These are phyloP conservation scores for Drosophila emarginata DNA, from an alignment of 2,888 invertebrate genomes.

Conservation along the genomic window DNA sequence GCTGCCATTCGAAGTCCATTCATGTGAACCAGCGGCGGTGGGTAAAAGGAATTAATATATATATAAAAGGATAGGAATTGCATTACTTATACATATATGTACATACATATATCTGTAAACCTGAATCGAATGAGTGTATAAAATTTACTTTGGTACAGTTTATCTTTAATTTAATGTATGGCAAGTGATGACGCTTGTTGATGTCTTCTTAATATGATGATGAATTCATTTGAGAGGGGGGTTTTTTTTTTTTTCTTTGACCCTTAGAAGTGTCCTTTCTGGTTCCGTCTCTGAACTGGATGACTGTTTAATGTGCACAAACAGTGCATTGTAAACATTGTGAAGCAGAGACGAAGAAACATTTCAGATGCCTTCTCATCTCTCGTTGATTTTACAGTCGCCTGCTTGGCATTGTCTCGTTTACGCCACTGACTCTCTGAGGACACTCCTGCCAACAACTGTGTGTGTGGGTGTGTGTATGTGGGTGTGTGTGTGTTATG, in stretches of 20 bases:
- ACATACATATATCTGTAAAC: too few relatives aligned
- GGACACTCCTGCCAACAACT: constrained; percentile 45
- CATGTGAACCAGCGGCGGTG: background rate
- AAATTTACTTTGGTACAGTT: too few relatives aligned
- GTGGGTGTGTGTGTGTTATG: constrained; percentile 22
- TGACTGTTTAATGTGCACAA: constrained; percentile 65
- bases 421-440: constrained; percentile 70
- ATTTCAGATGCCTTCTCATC: background rate
- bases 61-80: too few relatives aligned
- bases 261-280: background rate
- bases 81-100: too few relatives aligned
- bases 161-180: too few relatives aligned
- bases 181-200: too few relatives aligned
- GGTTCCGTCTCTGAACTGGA: constrained; percentile 6
- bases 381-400: background rate
- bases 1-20: constrained; percentile 30
- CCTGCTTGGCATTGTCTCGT: constrained; percentile 58
- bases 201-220: background rate
- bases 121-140: too few relatives aligned
- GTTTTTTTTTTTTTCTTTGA: background rate
- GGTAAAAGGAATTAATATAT: too few relatives aligned
- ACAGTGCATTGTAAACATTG: constrained; percentile 42
- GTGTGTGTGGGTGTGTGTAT: constrained; percentile 9
- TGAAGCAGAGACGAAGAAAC: background rate
- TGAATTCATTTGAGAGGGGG: background rate